Evolutionary conservation across 1,140 invertebrate species (phyloP).

Genomic region (Megalonaias nervosa): DNA sequence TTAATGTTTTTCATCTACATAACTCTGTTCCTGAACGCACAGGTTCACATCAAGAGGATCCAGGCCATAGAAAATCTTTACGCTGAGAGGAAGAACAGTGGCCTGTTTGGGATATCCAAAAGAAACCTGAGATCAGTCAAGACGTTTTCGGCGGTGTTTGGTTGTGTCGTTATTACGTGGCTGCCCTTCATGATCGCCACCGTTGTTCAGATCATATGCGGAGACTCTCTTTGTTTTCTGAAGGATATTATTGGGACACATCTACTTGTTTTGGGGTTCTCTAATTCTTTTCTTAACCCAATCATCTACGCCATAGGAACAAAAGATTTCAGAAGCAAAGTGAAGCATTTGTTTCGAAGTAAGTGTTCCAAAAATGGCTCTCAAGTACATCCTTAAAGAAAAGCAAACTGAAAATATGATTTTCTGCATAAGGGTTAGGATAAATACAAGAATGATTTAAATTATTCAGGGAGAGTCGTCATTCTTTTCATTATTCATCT

Average conservation of each 20-base stretch:
- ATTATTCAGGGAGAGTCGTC: no score
- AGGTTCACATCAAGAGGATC: slow-evolving; percentile 52
- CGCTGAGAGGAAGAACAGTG: slow-evolving; percentile 17
- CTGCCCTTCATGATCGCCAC: slow-evolving; percentile 47
- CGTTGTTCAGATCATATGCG: slow-evolving; percentile 34
- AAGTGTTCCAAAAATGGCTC: slow-evolving; percentile 10
- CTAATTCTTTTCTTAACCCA: slow-evolving; percentile 56
- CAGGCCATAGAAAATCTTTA: slow-evolving; percentile 46
- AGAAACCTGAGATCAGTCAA: slow-evolving; percentile 44
- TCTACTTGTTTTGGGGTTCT: slow-evolving; percentile 50
- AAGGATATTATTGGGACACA: slow-evolving; percentile 55
- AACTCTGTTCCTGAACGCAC: slow-evolving; percentile 42
- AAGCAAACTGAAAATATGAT: no score
- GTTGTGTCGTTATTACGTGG: slow-evolving; percentile 54
- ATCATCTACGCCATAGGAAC: slow-evolving; percentile 52
- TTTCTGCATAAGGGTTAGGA: no score
- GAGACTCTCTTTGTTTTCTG: slow-evolving; percentile 34
- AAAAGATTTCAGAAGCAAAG: slow-evolving; percentile 49
- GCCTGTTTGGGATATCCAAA: slow-evolving; percentile 41
- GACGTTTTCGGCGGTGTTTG: slow-evolving; percentile 45
- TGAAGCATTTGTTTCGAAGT: slow-evolving; percentile 23
- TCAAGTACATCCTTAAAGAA: slow-evolving; percentile 16
- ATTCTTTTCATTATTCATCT: no score
- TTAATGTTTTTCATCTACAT: slow-evolving; percentile 45
- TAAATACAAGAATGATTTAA: no score